phyloP scores from a whole-genome alignment of 2,797 vertebrate species.

The Lagodon rhomboides region DNA sequence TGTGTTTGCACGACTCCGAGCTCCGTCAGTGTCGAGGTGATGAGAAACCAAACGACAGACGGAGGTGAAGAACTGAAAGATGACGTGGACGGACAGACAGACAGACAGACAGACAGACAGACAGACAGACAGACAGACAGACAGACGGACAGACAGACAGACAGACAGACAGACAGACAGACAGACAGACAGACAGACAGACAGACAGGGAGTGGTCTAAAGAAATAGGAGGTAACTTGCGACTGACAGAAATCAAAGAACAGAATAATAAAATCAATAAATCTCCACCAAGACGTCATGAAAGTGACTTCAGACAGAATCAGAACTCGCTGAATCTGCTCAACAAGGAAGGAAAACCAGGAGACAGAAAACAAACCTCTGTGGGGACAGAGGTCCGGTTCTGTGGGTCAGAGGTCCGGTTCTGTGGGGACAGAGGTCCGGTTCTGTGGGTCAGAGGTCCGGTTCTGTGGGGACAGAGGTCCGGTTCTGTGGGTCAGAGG shows the following conservation, averaged over 20 bases:
- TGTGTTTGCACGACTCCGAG: conserved; percentile 55
- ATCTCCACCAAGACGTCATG: conserved; percentile 54
- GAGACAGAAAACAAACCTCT: too few relatives aligned
- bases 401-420: too few relatives aligned
- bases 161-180: background rate
- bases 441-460: too few relatives aligned
- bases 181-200: background rate
- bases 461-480: too few relatives aligned
- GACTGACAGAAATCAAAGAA: background rate
- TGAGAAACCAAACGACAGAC: conserved; percentile 49
- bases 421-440: too few relatives aligned
- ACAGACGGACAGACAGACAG: too few relatives aligned
- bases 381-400: too few relatives aligned
- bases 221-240: background rate
- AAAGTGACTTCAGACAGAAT: background rate
- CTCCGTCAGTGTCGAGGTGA: conserved; percentile 52
- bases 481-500: too few relatives aligned
- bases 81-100: conserved; percentile 15
- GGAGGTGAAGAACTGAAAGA: conserved; percentile 61
- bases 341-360: too few relatives aligned
- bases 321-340: too few relatives aligned
- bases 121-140: background rate
- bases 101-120: background rate
- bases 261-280: background rate
- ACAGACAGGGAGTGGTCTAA: background rate